phyloP scores from a whole-genome alignment of 2,888 invertebrate genomes.

The Cyclophora punctaria region DNA sequence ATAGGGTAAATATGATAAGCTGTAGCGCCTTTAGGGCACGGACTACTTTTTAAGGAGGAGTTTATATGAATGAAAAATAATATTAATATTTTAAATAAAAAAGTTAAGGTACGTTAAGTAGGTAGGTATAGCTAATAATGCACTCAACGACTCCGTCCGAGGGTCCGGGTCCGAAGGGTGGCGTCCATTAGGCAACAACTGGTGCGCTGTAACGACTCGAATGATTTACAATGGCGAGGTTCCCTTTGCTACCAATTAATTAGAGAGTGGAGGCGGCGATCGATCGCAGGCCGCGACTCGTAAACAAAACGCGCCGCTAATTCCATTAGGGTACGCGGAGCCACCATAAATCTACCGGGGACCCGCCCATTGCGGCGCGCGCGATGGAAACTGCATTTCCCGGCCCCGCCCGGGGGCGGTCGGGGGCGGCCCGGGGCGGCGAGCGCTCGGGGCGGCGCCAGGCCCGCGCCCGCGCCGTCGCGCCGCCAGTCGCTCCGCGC shows the following conservation, averaged over 20 bases:
- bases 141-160: neutral
- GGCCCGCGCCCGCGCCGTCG: slow-evolving; percentile 32
- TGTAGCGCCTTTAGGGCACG: no score
- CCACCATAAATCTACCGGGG: slow-evolving; percentile 40
- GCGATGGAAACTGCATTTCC: slow-evolving; percentile 39
- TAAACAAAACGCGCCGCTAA: slow-evolving; percentile 51
- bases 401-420: slow-evolving; percentile 19
- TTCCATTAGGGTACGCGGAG: slow-evolving; percentile 55
- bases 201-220: slow-evolving; percentile 6
- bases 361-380: neutral
- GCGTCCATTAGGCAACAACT: neutral
- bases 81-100: neutral
- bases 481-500: slow-evolving; percentile 26
- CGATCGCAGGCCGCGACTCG: slow-evolving; percentile 26
- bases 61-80: neutral
- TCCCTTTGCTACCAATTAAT: slow-evolving; percentile 31
- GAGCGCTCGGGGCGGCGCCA: slow-evolving; percentile 17
- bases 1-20: no score
- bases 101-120: neutral
- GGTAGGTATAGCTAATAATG: no score
- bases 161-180: neutral
- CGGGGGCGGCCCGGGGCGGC: slow-evolving; percentile 20
- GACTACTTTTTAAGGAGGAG: no score
- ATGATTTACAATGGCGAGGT: slow-evolving; percentile 25
- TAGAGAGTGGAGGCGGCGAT: slow-evolving; percentile 22